phyloP scores from a whole-genome alignment of 2,113 vertebrate genomes.

The Ciconia boyciana region DNA sequence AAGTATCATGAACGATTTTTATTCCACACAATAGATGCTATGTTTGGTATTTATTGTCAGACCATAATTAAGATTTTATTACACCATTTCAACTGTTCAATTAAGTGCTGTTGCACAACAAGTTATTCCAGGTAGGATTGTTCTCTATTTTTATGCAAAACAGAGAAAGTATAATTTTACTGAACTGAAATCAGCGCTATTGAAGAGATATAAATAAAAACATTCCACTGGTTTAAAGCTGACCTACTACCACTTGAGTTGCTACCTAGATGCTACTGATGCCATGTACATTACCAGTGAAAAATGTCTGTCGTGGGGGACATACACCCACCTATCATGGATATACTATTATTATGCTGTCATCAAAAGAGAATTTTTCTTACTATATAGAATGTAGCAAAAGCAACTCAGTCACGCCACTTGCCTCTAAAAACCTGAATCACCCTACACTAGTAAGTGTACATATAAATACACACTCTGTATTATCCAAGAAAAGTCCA shows the following conservation, averaged over 20 bases:
- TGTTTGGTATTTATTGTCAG: not conserved
- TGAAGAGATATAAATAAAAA: not conserved
- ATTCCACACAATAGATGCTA: not conserved
- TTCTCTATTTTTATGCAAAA: not conserved
- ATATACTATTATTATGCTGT: not conserved
- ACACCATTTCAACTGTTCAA: not conserved
- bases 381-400: not conserved
- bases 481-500: not conserved
- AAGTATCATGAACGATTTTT: not conserved
- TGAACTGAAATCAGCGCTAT: not conserved
- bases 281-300: not conserved
- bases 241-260: not conserved
- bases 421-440: not conserved
- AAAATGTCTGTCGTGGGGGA: not conserved
- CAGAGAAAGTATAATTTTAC: not conserved
- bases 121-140: not conserved
- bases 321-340: not conserved
- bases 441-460: not conserved
- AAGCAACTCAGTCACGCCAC: not conserved
- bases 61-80: not conserved
- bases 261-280: not conserved
- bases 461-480: not conserved
- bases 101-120: not conserved
- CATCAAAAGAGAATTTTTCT: not conserved
- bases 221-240: not conserved